Evolutionary conservation across 2,888 invertebrate species (phyloP).

Genomic region (Rutpela maculata): DNA sequence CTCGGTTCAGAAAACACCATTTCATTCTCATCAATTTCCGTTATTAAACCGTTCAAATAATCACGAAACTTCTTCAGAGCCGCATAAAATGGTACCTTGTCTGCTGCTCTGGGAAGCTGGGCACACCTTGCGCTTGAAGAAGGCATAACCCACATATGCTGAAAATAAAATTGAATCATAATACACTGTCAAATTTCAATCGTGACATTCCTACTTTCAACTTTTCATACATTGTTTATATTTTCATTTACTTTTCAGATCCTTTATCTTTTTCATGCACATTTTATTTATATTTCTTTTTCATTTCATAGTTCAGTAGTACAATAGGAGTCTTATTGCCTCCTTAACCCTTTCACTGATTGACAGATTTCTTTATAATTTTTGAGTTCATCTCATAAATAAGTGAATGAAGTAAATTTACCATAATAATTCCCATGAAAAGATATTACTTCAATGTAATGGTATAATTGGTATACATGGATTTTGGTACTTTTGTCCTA

Average conservation of each 20-base stretch:
- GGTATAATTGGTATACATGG: no score
- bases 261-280: no score
- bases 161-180: constrained; percentile 66
- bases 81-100: constrained; percentile 98
- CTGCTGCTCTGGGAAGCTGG: constrained; percentile 96
- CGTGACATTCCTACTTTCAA: background rate
- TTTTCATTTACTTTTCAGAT: background rate
- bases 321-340: no score
- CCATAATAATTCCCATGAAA: no score
- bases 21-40: constrained; percentile 90
- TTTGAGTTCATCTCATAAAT: no score
- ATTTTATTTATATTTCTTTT: no score
- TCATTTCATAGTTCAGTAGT: no score
- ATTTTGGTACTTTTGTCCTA: no score
- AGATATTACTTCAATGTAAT: no score
- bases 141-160: constrained; percentile 99
- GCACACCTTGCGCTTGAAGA: constrained; percentile 98
- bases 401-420: no score
- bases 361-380: no score
- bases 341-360: no score
- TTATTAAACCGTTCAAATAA: constrained; percentile 90
- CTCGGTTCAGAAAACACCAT: constrained; percentile 88
- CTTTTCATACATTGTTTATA: background rate
- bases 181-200: background rate
- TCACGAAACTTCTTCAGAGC: constrained; percentile 97